These are phyloP conservation scores for Petrosia ficiformis DNA, from an alignment of 37 sponge, comb jelly and placozoan genomes.

Conservation along the genomic window DNA sequence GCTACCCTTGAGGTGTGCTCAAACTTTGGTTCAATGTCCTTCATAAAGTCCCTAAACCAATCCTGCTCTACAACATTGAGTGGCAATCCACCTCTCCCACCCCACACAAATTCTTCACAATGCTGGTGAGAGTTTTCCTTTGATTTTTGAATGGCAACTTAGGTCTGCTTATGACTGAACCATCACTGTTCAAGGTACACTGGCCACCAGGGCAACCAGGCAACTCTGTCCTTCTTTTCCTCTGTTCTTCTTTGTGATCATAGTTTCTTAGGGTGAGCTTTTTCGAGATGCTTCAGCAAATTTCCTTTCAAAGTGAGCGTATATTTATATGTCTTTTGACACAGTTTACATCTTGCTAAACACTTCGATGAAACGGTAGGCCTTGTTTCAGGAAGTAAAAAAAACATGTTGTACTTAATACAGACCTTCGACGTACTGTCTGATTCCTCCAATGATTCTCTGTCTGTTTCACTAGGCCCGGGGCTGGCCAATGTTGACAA, in stretches of 20 bases:
- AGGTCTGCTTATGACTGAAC: background rate
- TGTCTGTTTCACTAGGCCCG: too few species aligned
- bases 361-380: too few species aligned
- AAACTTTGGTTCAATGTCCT: background rate
- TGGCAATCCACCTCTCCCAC: background rate
- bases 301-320: background rate
- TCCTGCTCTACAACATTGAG: background rate
- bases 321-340: background rate
- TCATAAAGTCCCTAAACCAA: background rate
- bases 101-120: background rate
- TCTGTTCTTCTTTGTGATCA: too few species aligned
- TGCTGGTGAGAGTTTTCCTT: background rate
- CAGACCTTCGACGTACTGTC: too few species aligned
- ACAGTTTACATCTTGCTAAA: too few species aligned
- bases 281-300: background rate
- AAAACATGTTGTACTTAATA: too few species aligned
- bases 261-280: background rate
- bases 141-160: background rate
- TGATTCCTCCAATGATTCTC: too few species aligned
- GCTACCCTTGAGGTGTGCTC: background rate
- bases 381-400: too few species aligned
- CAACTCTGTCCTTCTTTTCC: background rate
- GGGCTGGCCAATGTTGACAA: too few species aligned
- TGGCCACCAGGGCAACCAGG: background rate
- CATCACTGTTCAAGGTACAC: background rate